Conservation (phyloP, 64 coral and sea anemone genomes). For the Hydrozoanthus tunicans region DNA sequence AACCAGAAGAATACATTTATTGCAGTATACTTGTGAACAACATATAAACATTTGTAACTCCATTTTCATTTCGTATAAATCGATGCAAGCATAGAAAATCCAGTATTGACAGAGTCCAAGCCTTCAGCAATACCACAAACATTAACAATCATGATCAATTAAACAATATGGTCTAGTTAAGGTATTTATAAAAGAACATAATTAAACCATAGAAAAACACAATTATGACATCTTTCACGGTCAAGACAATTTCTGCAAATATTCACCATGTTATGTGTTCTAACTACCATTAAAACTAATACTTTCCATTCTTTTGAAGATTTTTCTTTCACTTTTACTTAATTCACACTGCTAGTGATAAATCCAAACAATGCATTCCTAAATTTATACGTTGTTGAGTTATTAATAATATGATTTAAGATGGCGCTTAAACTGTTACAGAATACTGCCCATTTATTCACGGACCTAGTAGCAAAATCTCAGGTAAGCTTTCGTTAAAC, state of each 20-base stretch:
- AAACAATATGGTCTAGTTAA: too few relatives aligned
- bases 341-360: neutral
- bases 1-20: too few relatives aligned
- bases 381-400: neutral
- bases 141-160: too few relatives aligned
- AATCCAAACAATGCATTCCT: neutral
- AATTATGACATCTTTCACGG: neutral
- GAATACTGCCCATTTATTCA: constrained; percentile 50
- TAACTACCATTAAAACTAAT: too few relatives aligned
- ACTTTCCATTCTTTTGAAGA: neutral
- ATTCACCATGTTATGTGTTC: neutral
- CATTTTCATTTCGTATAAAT: too few relatives aligned
- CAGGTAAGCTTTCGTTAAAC: constrained; percentile 10
- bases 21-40: too few relatives aligned
- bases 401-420: constrained; percentile 14
- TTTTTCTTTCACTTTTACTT: neutral
- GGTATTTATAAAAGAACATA: too few relatives aligned
- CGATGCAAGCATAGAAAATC: too few relatives aligned
- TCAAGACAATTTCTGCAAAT: neutral
- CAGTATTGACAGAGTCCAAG: too few relatives aligned
- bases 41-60: too few relatives aligned
- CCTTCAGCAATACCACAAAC: too few relatives aligned
- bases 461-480: constrained; percentile 32
- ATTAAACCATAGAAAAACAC: too few relatives aligned
- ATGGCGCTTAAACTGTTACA: constrained; percentile 26